These are phyloP conservation scores for Chelmon rostratus DNA, from an alignment of 2,797 vertebrate species.

Conservation along the genomic window DNA sequence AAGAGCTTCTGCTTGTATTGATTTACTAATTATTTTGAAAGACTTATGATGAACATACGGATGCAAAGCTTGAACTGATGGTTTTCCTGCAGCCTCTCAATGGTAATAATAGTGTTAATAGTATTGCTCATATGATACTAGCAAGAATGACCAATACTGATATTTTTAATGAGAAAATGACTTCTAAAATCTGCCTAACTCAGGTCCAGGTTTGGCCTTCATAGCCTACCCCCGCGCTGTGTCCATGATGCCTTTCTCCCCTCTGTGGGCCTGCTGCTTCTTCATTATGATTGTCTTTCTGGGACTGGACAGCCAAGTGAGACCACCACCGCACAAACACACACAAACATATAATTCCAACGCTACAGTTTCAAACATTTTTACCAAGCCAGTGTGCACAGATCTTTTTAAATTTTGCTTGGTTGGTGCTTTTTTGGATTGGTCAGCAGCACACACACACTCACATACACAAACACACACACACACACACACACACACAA, in stretches of 20 bases:
- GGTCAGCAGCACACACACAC: neutral
- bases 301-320: constrained; percentile 97
- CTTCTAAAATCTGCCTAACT: constrained; percentile 6
- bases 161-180: neutral
- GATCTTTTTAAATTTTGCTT: neutral
- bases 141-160: neutral
- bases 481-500: neutral
- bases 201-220: constrained; percentile 97
- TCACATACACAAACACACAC: neutral
- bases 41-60: neutral
- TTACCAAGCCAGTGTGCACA: neutral
- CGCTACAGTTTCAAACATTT: neutral
- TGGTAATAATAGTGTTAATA: neutral
- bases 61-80: neutral
- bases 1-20: neutral
- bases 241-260: constrained; percentile 97
- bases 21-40: neutral
- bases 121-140: neutral
- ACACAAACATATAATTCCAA: neutral
- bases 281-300: constrained; percentile 97
- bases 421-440: neutral
- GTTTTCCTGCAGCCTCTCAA: neutral
- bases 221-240: constrained; percentile 97
- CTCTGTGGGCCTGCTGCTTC: constrained; percentile 97
- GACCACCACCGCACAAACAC: constrained; percentile 5